Evolutionary conservation across 2,888 invertebrate genomes (phyloP).

Genomic region (Stenodema calcarata): DNA sequence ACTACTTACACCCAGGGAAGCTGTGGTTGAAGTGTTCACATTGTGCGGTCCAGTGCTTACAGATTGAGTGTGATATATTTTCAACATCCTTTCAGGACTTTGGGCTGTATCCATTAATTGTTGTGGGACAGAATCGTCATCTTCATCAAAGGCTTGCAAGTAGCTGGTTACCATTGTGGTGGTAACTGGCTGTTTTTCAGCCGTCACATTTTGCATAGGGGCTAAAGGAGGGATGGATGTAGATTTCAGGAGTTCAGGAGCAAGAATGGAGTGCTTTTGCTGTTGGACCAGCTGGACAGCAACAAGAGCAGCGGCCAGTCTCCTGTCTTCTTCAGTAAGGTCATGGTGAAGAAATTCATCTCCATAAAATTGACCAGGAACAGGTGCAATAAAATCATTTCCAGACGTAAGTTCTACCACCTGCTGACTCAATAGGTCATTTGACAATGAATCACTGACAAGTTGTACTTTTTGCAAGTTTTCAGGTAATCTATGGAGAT

Average conservation of each 20-base stretch:
- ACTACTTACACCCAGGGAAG: neutral
- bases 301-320: conserved; percentile 69
- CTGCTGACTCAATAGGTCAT: conserved; percentile 57
- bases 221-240: conserved; percentile 53
- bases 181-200: conserved; percentile 58
- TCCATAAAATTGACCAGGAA: conserved; percentile 56
- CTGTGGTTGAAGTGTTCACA: conserved; percentile 29
- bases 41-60: conserved; percentile 29
- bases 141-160: conserved; percentile 59
- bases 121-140: conserved; percentile 47
- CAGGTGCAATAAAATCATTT: conserved; percentile 59
- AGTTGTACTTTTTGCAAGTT: conserved; percentile 55
- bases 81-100: conserved; percentile 52
- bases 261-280: conserved; percentile 62
- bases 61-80: conserved; percentile 54
- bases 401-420: conserved; percentile 56
- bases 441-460: conserved; percentile 54
- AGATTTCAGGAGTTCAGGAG: conserved; percentile 55
- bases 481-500: conserved; percentile 61
- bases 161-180: conserved; percentile 59
- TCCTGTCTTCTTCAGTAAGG: conserved; percentile 68
- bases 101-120: conserved; percentile 54
- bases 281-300: conserved; percentile 70
- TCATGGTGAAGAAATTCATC: conserved; percentile 60
- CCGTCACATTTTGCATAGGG: conserved; percentile 55